Base-by-base conservation (phyloP, 2,888 invertebrate genomes). In the Oasisia sp. region DNA sequence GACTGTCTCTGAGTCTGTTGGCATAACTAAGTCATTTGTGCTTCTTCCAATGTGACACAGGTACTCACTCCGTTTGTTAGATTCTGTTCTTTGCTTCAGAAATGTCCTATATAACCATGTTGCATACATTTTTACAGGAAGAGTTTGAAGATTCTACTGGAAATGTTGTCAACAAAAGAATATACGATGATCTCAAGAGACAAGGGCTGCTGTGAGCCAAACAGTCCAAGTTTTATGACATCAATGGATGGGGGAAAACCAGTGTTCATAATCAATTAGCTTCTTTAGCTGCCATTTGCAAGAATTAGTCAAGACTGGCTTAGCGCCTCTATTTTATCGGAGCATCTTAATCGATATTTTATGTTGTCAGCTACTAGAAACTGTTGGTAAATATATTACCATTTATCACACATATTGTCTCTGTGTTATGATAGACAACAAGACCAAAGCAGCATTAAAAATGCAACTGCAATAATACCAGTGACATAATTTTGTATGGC, bases 61-160 rank as follows among this genome's bases (percentile, higher is more conserved):
- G 9, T 1, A 8, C 14, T 50, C 14, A 14, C 50, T 50, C 1
- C 14, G 11, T 32, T 32, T 9, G 9, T 14, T 32, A 89, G 12
- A 12, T 32, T 89, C 12, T 11, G 89, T 32, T 32, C 11, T 32
- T 32, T 32, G n/a, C 90, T 32, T 32, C n/a, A 8, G 32, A 32
- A 90, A 38, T 74, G 14, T 74, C 32, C 32, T 14, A 56, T 45
- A 74, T 19, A 74, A 74, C 27, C 27, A 74, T 74, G 74, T 74
- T 74, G 58, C 32, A 74, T 74, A 32, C 92, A 90, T 93, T 45
- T 92, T 94, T 94, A 94, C 98, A 99, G 96, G 99, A 99, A 96
- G 99, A 99, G 95, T 99, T 98, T 97, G 99, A 99, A 97, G 99
- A 99, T 97, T 99, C 99, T 0, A 97, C 98, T 94, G 99, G 99